A percentile compares a stretch with the other conserved stretches of the same genome.
phyloP scores from a whole-genome alignment of 2,113 vertebrate species.

The Silurus meridionalis region DNA sequence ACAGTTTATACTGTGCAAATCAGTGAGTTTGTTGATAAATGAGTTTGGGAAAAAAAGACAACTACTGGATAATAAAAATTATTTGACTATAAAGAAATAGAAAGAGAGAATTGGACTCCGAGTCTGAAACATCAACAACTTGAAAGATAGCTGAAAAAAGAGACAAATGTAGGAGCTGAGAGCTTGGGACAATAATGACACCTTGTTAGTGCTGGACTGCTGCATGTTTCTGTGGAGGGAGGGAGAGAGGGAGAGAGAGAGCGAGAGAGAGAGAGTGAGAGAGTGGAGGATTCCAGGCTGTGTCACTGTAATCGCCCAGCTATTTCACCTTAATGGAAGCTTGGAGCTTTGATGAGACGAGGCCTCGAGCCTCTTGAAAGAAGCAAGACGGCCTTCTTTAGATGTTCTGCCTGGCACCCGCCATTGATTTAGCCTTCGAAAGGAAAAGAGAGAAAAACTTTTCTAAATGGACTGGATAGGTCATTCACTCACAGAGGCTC shows the following conservation, averaged over 20 bases:
- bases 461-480: constrained; percentile 50
- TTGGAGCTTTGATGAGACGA: constrained; percentile 57
- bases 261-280: constrained; percentile 18
- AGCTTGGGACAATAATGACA: constrained; percentile 48
- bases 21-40: not conserved
- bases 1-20: not conserved
- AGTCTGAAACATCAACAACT: not conserved
- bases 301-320: constrained; percentile 47
- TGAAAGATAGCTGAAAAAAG: constrained; percentile 12
- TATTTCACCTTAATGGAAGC: constrained; percentile 55
- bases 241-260: constrained; percentile 12
- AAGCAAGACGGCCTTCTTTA: constrained; percentile 47
- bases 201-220: constrained; percentile 48
- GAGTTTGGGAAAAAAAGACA: not conserved
- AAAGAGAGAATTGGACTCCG: constrained; percentile 8
- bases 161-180: not conserved
- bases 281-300: constrained; percentile 28
- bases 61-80: not conserved
- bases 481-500: constrained; percentile 46
- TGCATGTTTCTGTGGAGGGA: not conserved
- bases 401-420: constrained; percentile 49
- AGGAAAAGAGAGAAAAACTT: constrained; percentile 45
- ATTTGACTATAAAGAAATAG: not conserved
- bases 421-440: constrained; percentile 49
- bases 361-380: constrained; percentile 46